Evolutionary conservation across 2,797 vertebrate species (phyloP), one percentile per base, ranked within the genome.

Genomic region (Neosalanx taihuensis): DNA sequence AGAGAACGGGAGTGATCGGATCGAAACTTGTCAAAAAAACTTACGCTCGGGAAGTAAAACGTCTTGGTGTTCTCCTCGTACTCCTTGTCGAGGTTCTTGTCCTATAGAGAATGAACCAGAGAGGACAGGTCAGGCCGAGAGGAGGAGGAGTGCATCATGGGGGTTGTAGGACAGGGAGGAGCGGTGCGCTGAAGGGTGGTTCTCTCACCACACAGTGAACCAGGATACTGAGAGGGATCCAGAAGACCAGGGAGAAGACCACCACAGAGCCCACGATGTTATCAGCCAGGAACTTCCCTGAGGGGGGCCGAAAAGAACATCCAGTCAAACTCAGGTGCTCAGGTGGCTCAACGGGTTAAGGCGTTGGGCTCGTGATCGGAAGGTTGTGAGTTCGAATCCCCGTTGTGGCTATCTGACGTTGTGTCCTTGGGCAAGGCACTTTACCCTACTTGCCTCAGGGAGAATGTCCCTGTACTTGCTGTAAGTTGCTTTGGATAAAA

Each of bases 231-330:
- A 98, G 92, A 68, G 98, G 98, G 85, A 99, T 97, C 97, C 98
- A 99, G 79, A 99, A 96, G 37, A 98, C 31, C 29, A 99, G 89
- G 53, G 98, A 99, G 91, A 99, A 99, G 67, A 99, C 97, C 61
- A 99, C 91, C 23, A 99, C 98, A 0, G 98, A 99, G n/a, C 97
- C 98, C 46, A 99, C 98, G 2, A 99, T 99, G 86, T 99, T 99
- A 81, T 99, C 98, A 0, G 97, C 97, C 67, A 99, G 87, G 84
- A 99, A 99, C 88, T 98, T 99, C 35, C 97, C 98, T 99, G 88
- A 46, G 15, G 5, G 59, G 51, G 6, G 6, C 17, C 69, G 31
- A 0, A 31, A 30, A 10, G 41, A 57, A 49, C 6, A 49, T 58
- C 51, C 23, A 56, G 41, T 26, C 20, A 64, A n/a, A n/a, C n/a